Base-by-base conservation (phyloP, 2,113 vertebrate species). In the Engraulis encrasicolus region DNA sequence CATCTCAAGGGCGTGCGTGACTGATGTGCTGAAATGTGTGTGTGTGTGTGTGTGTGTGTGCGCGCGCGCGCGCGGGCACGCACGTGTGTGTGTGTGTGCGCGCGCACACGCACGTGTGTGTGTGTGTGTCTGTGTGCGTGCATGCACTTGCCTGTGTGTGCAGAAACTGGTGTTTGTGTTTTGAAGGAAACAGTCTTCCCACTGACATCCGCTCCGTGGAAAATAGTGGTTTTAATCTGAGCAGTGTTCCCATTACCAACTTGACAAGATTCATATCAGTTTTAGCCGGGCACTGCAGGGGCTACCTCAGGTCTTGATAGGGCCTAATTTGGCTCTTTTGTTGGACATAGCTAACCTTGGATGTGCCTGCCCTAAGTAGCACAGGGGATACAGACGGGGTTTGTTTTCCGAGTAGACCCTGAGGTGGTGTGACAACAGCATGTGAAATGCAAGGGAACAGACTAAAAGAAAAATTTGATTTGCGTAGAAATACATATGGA, bases 301-400 rank as follows among this genome's bases (percentile, higher is more conserved):
- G 86, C 84, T 86, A 82, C 82, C 81, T 20, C 71, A 81, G 54
- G 85, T 82, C 88, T 82, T 92, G 92, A 92, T 92, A 86, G 87
- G 83, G 83, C 83, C 66, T 84, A 92, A 92, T 93, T 90, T 90
- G 90, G 86, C 91, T 92, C 83, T 89, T 89, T 91, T 88, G 86
- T 91, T 90, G 87, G 91, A 93, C 86, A 88, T 88, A 86, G 88
- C 86, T 91, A 89, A 92, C 92, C 90, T 93, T 92, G 91, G 88
- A 78, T 79, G 79, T 83, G 82, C 82, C 88, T 80, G 82, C 81
- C 79, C 80, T 82, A 87, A 89, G 87, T 82, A 86, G 86, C 80
- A 74, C 78, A 84, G 78, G 81, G n/a, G 78, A 82, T 58, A 79
- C 84, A 74, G 66, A 80, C 18, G 18, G 84, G 80, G 78, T 86